Base-by-base conservation (phyloP, 2,888 invertebrate genomes). In the Panzeria rudis region DNA sequence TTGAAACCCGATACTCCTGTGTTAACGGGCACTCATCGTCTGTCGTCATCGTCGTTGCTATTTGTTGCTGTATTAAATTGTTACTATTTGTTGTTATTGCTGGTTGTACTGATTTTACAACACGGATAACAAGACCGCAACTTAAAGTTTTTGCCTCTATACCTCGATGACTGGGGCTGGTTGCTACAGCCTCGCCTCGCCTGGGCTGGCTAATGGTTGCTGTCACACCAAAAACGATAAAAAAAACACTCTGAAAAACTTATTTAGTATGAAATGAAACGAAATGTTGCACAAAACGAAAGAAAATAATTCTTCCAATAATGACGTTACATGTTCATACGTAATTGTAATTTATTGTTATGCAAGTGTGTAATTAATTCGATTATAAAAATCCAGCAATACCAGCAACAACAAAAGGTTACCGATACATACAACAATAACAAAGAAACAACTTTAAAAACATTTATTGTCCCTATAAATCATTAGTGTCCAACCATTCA, bases 331-430 rank as follows among this genome's bases (percentile, higher is more conserved):
- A 85, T 85, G 85, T 71, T 85, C 78, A 82, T 78, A 79, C 82
- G 78, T 85, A 85, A 82, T 85, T 85, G 86, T 86, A 80, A 86
- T 86, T 86, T 86, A 80, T 86, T 86, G 83, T 86, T 83, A 86
- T 86, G 86, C 86, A 86, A 86, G 86, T 83, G 83, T 86, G 86
- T 86, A 83, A 86, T 86, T 86, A 83, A 86, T 86, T 86, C 86
- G 83, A 76, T 83, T 86, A 86, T 83, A 82, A 82, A 82, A 62
- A 54, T 66, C 17, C 62, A 73, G 23, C 72, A 76, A 41, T 29
- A 29, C 29, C n/a, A 77, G 3, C 50, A 76, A 66, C 76, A 76
- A 72, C 32, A 69, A 75, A 83, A 78, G 61, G 52, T 68, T 81
- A 52, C 73, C 81, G 73, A 75, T 68, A 66, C 44, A 56, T 13